Base-by-base conservation (phyloP, 2,888 invertebrate species). In the Agonopterix heracliana region DNA sequence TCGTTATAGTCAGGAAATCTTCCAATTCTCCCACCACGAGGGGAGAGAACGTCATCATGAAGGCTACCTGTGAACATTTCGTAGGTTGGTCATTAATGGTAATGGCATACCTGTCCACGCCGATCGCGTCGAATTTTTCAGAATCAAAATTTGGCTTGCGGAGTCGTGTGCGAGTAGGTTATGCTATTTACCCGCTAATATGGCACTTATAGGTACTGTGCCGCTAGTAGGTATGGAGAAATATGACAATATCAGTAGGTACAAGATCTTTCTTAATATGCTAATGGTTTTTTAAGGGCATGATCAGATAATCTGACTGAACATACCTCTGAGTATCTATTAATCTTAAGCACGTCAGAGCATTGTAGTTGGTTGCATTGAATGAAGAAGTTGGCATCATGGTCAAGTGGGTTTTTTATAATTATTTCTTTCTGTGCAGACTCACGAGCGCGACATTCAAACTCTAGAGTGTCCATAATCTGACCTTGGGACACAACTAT, bases 301-400 rank as follows among this genome's bases (percentile, higher is more conserved):
- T n/a, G n/a, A n/a, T n/a, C n/a, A n/a, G n/a, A n/a, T n/a, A n/a
- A n/a, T n/a, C n/a, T n/a, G n/a, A n/a, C n/a, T n/a, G n/a, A n/a
- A n/a, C n/a, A n/a, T n/a, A 85, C 87, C 77, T 80, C 76, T 1
- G 87, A 85, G 53, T 81, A 77, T 46, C 75, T 71, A 40, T 60
- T 61, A 36, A 88, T 73, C 9, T 44, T 59, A 1, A 86, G 54
- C 1, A 56, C 38, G 7, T 81, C 70, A 1, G 78, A 71, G 50
- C 76, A 77, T 2, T 63, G 54, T 0, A 87, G 65, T 26, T 64
- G 68, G 0, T 75, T 67, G 53, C 81, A 78, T 14, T 48, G 52
- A 9, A 86, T 59, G 9, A 46, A 47, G 56, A 73, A 87, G 1
- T 66, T 61, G 0, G 74, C 74, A 9, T 79, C 74, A 0, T 54